These are phyloP conservation scores for Siniperca knerii DNA, from an alignment of 2,113 vertebrate genomes.

Conservation along the genomic window DNA sequence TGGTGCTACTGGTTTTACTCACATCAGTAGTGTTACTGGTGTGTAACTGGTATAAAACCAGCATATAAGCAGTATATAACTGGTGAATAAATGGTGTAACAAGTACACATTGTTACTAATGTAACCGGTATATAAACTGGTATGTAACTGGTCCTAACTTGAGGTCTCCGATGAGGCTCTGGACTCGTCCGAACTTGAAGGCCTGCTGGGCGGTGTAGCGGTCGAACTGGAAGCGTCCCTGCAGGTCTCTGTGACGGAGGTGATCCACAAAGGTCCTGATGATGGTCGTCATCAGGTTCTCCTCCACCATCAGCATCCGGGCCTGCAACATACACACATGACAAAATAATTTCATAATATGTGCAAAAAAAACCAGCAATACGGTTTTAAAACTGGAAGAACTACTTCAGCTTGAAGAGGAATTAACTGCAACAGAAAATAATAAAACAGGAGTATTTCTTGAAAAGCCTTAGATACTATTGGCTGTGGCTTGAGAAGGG, in stretches of 20 bases:
- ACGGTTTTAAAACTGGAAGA: too few relatives aligned
- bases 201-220: constrained; percentile 96
- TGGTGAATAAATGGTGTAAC: too few relatives aligned
- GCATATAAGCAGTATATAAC: too few relatives aligned
- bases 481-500: not conserved
- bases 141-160: constrained; percentile 86
- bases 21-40: not conserved
- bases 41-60: not conserved
- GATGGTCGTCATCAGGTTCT: constrained; percentile 96
- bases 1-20: not conserved
- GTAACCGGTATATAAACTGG: not conserved
- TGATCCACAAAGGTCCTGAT: constrained; percentile 97
- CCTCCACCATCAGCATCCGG: constrained; percentile 95
- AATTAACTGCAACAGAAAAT: not conserved
- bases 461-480: not conserved
- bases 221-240: constrained; percentile 98
- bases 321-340: constrained; percentile 82
- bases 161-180: constrained; percentile 96
- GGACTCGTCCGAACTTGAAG: constrained; percentile 96
- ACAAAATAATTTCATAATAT: not conserved
- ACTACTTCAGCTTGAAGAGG: not conserved
- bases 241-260: constrained; percentile 91
- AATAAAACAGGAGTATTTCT: not conserved
- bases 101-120: too few relatives aligned
- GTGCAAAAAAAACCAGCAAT: not conserved